A percentile compares a stretch with the other conserved stretches of the same genome.
phyloP scores from a whole-genome alignment of 2,888 invertebrate genomes.

The Tenthredo livida region DNA sequence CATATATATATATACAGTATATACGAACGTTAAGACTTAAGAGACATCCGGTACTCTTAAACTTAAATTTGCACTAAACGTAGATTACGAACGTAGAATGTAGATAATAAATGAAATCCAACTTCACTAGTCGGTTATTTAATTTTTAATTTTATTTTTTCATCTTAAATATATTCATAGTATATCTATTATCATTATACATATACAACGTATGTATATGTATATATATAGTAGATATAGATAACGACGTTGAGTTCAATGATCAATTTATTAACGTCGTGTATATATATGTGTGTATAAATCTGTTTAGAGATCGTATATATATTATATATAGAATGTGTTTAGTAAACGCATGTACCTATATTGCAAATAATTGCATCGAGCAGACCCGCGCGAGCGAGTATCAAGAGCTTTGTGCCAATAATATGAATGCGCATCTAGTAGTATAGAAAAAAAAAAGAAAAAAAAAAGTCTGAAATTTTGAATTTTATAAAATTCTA shows the following conservation, averaged over 20 bases:
- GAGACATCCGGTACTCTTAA: constrained; percentile 22
- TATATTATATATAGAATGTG: neutral
- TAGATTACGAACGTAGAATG: neutral
- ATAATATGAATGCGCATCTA: no score
- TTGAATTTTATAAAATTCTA: no score
- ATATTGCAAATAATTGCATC: constrained; percentile 1
- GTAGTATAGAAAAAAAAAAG: no score
- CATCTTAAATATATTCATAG: no score
- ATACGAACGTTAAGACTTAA: neutral
- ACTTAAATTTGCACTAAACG: constrained; percentile 28
- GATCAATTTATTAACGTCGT: constrained; percentile 32
- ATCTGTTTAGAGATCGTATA: neutral
- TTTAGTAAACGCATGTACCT: neutral
- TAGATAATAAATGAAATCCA: neutral
- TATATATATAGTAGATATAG: neutral
- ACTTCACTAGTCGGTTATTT: neutral
- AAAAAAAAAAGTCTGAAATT: no score
- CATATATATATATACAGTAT: neutral
- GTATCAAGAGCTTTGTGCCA: no score
- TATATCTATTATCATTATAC: no score
- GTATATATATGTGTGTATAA: neutral
- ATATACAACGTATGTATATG: neutral
- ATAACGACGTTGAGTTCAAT: constrained; percentile 31
- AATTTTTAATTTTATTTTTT: neutral
- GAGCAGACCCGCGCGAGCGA: neutral